Evolutionary conservation across 2,888 invertebrate genomes (phyloP).

Genomic region (Megamerina dolium): DNA sequence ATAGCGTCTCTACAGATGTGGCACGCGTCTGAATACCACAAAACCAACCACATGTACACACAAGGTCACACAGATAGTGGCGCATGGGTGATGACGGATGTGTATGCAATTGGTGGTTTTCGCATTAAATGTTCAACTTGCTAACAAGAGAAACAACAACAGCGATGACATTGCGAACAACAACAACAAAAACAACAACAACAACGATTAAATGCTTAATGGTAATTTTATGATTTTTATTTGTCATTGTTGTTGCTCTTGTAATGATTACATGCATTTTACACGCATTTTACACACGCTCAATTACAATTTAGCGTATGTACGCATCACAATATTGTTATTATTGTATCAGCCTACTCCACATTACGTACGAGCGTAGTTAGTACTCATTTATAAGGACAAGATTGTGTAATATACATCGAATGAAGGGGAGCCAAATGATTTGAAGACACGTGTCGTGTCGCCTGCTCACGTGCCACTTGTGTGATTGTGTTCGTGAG

Average conservation of each 20-base stretch:
- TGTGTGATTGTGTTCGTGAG: too few species aligned
- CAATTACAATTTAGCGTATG: too few species aligned
- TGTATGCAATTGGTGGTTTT: neutral
- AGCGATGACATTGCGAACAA: too few species aligned
- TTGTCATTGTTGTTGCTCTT: conserved; percentile 6
- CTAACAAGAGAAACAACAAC: too few species aligned
- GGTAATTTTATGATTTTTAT: conserved; percentile 9
- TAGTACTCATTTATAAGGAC: too few species aligned
- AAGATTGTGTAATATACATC: too few species aligned
- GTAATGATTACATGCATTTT: conserved; percentile 12
- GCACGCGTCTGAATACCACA: neutral
- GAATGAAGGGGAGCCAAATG: too few species aligned
- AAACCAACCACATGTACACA: neutral
- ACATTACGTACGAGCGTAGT: too few species aligned
- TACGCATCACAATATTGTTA: neutral
- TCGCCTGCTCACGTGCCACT: too few species aligned
- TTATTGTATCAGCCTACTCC: too few species aligned
- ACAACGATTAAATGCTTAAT: conserved; percentile 15
- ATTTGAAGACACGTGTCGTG: neutral
- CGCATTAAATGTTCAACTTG: conserved; percentile 4
- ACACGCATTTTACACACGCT: conserved; percentile 9
- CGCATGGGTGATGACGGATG: neutral
- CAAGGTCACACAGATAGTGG: neutral
- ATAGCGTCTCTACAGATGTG: too few species aligned
- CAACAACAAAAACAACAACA: too few species aligned